phyloP scores from a whole-genome alignment of 2,797 vertebrate genomes.

The Masticophis lateralis region DNA sequence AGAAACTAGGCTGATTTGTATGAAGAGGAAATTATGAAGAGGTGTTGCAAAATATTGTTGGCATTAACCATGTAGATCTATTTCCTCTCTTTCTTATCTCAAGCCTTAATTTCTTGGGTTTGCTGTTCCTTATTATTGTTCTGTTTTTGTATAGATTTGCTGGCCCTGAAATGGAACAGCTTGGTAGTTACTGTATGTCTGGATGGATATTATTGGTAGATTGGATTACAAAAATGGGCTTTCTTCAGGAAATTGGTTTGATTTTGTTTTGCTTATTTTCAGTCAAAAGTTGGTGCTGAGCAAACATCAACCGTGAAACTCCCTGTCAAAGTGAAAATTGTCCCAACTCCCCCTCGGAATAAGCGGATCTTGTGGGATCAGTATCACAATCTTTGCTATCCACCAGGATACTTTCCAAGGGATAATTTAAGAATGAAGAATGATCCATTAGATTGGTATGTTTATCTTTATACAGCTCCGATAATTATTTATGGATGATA shows the following conservation, averaged over 20 bases:
- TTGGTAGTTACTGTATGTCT: not conserved
- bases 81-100: not conserved
- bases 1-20: not conserved
- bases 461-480: conserved; percentile 31
- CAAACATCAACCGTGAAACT: conserved; percentile 93
- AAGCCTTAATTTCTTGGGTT: not conserved
- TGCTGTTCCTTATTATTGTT: not conserved
- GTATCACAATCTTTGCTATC: conserved; percentile 97
- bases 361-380: conserved; percentile 99
- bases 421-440: conserved; percentile 99
- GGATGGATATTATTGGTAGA: not conserved
- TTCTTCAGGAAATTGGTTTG: not conserved
- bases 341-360: conserved; percentile 93
- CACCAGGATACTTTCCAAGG: conserved; percentile 94
- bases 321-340: conserved; percentile 95
- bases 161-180: not conserved
- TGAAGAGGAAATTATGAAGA: not conserved
- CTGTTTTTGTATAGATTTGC: not conserved
- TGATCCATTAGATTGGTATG: conserved; percentile 94
- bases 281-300: conserved; percentile 88
- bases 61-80: not conserved
- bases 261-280: conserved; percentile 42
- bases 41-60: not conserved
- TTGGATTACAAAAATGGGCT: not conserved
- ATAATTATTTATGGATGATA: not conserved